Percentiles rank a stretch among this genome's conserved stretches.
These are phyloP conservation scores for Campodea augens DNA, from an alignment of 1,140 invertebrate species.

Conservation along the genomic window DNA sequence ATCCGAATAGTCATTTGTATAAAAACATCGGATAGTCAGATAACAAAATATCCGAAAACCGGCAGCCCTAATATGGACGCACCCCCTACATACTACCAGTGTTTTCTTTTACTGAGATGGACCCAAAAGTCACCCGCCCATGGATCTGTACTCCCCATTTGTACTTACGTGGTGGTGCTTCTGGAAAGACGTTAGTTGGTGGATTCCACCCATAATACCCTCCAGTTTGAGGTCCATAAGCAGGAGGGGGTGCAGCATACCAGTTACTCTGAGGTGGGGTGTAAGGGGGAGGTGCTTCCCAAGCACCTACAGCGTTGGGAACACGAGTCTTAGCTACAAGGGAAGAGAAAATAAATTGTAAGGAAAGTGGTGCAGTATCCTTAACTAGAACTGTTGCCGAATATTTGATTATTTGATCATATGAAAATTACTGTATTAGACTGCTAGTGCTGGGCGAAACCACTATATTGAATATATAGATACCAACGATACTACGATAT, in stretches of 20 bases:
- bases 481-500: conserved; percentile 9
- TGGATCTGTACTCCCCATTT: no score
- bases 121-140: no score
- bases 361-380: conserved; percentile 1
- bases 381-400: no score
- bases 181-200: conserved; percentile 51
- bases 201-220: conserved; percentile 88
- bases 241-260: conserved; percentile 78
- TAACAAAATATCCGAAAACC: no score
- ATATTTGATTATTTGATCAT: no score
- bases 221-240: conserved; percentile 55
- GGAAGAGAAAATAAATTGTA: conserved; percentile 7
- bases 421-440: conserved; percentile 6
- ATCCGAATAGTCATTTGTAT: no score
- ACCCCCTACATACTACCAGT: no score
- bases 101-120: no score
- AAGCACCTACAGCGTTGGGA: conserved; percentile 27
- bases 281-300: conserved; percentile 67
- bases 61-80: no score
- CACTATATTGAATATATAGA: no score
- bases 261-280: conserved; percentile 55
- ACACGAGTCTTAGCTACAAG: conserved; percentile 20
- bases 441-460: conserved; percentile 7
- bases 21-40: no score
- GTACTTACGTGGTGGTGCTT: conserved; percentile 44